Conservation (phyloP, 2,113 vertebrate species). For the human region DNA sequence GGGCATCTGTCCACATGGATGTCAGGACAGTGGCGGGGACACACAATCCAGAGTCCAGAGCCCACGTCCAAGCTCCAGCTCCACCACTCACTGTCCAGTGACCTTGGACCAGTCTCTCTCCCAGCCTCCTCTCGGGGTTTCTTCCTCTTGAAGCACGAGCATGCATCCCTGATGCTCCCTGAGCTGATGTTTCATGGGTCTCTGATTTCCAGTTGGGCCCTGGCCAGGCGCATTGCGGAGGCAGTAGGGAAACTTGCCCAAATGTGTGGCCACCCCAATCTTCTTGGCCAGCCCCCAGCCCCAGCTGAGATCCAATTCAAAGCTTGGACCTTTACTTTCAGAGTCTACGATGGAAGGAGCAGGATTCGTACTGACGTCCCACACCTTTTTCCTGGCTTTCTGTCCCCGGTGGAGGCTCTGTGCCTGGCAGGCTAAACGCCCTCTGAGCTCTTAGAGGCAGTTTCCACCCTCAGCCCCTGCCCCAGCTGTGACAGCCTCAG, state of each 20-base stretch:
- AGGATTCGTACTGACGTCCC: neutral
- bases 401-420: fast-evolving
- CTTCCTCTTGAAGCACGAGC: neutral
- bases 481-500: neutral
- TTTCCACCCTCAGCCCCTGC: neutral
- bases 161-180: neutral
- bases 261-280: neutral
- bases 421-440: neutral
- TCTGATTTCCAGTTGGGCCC: neutral
- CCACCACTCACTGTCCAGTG: neutral
- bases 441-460: neutral
- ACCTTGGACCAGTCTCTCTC: neutral
- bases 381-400: neutral
- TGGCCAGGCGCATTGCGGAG: neutral
- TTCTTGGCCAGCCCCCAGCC: neutral
- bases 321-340: neutral
- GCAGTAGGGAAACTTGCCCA: neutral
- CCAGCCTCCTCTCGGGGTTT: neutral
- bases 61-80: neutral
- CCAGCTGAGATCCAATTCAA: neutral
- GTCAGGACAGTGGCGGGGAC: neutral
- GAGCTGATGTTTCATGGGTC: neutral
- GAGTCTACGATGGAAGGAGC: neutral
- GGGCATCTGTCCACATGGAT: neutral
- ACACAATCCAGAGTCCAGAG: neutral